Evolutionary conservation across 1,140 invertebrate species (phyloP).

Genomic region (Steinernema khuongi): DNA sequence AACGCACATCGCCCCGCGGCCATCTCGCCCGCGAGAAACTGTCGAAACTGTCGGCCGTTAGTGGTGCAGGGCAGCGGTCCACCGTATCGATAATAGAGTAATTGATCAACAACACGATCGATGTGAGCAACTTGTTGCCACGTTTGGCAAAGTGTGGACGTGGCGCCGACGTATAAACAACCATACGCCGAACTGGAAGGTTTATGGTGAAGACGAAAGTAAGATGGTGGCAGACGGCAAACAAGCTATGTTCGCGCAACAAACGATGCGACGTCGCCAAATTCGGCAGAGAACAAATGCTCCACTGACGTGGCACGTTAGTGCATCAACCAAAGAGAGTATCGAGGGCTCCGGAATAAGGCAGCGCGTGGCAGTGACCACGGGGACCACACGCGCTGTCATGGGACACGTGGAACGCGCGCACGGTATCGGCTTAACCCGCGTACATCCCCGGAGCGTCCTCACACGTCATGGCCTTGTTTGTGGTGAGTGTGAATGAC

Average conservation of each 20-base stretch:
- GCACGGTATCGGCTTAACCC: not conserved
- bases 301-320: constrained; percentile 13
- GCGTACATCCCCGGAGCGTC: too few relatives aligned
- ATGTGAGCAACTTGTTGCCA: too few relatives aligned
- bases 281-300: not conserved
- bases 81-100: constrained; percentile 5
- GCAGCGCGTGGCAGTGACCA: not conserved
- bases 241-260: constrained; percentile 10
- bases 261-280: constrained; percentile 12
- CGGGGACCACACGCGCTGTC: not conserved
- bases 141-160: too few relatives aligned
- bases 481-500: too few relatives aligned
- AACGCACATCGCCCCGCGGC: not conserved
- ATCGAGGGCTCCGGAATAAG: not conserved
- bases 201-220: not conserved
- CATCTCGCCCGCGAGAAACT: too few relatives aligned
- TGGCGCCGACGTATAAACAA: too few relatives aligned
- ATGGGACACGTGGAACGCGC: not conserved
- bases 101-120: constrained; percentile 1
- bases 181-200: not conserved
- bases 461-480: too few relatives aligned
- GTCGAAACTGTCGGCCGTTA: not conserved
- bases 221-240: not conserved
- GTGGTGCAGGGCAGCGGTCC: not conserved
- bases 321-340: not conserved